Evolutionary conservation across 2,888 invertebrate species (phyloP), one percentile per base, ranked within the genome.

Genomic region (Trichopoda pennipes): DNA sequence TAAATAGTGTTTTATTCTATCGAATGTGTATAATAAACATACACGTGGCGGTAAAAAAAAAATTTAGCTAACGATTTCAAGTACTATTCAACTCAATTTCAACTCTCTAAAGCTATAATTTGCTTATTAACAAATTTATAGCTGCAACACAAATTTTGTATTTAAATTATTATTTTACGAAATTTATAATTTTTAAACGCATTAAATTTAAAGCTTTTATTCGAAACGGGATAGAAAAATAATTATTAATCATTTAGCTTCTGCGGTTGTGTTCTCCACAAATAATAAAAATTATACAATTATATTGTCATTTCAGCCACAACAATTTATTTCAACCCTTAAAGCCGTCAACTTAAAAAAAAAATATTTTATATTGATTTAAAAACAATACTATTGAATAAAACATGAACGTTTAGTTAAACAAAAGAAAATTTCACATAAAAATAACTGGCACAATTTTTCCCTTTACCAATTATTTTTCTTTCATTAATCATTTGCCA

Each of bases 401-500:
- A 58, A 68, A 77, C 77, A 77, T 77, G 68, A 69, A 28, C 61
- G 63, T 68, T 77, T 73, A 73, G 23, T 68, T 63, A 68, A 72
- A 61, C 51, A 66, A 73, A 68, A 69, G 63, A 81, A 77, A 63
- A 53, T 66, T 64, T 55, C 19, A 74, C 14, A 44, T n/a, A 8
- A 35, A 38, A 12, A n/a, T 23, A 47, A 61, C 51, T 72, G 12
- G 21, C 16, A 23, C 19, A 55, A 73, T 53, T 56, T 38, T 58
- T 49, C 12, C 12, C 12, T 16, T 23, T 51, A 1, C 12, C 56
- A 14, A 9, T 10, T 61, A n/a, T n/a, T 58, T n/a, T 55, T 12
- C 61, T 42, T 74, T 78, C 81, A 82, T 82, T 82, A 82, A 82
- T 82, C 81, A 82, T 70, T 82, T 79, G 66, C 75, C 81, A 75